Base-by-base conservation (phyloP, 2,797 vertebrate species). In the Semotilus atromaculatus region DNA sequence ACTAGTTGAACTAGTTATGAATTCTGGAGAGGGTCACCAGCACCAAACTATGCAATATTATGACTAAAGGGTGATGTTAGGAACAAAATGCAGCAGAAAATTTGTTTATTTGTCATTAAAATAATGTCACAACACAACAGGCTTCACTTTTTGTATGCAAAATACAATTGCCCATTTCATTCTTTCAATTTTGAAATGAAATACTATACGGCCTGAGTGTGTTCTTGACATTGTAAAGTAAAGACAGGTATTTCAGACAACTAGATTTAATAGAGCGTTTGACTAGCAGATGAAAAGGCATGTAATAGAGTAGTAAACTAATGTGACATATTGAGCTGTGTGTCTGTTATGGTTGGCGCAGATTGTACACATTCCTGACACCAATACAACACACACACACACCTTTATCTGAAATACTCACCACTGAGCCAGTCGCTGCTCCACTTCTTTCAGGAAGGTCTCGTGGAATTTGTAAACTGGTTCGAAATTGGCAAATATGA, bases 381-480 rank as follows among this genome's bases (percentile, higher is more conserved):
- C 26, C 23, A 29, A 23, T 34, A 40, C 16, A 71, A 53, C 16
- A 60, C 45, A 62, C 29, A 60, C 62, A 36, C 43, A 66, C n/a
- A 43, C 18, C 3, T n/a, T 21, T 67, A n/a, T 74, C n/a, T 70
- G 19, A 1, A 53, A 26, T 64, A 89, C 97, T 97, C 93, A 99
- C 98, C 98, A 99, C 29, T 97, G 90, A 81, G 96, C 96, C 84
- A 99, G 95, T 82, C 98, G 94, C 89, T 99, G 98, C 93, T 99
- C 98, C 93, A 98, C 95, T 93, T 99, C 98, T 93, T 97, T 97
- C 92, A 99, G 96, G 94, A 99, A 99, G 89, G 93, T 96, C 29
- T 95, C 93, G 87, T 99, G 98, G 93, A 98, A 99, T 90, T 96
- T 98, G 95, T 98, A 96, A 90, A 99, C 95, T 53, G 98, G 98